phyloP scores from a whole-genome alignment of 2,888 invertebrate genomes.

The Actias luna region DNA sequence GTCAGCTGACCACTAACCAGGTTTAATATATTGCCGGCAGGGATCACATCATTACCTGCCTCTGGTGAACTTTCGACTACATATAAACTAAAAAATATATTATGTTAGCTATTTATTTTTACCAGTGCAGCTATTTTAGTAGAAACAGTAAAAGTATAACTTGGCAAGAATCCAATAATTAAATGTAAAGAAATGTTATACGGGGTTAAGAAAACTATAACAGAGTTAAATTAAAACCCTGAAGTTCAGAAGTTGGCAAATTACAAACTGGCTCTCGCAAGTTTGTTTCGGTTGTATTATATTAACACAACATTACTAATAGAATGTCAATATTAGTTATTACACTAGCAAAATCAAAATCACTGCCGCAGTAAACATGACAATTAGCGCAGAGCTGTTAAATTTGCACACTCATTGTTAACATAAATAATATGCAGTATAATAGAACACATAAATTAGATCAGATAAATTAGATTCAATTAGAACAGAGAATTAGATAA shows the following conservation, averaged over 20 bases:
- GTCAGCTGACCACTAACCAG: no score
- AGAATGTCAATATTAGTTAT: constrained; percentile 3
- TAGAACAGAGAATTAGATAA: no score
- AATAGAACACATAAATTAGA: background rate
- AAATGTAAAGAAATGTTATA: background rate
- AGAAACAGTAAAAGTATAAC: background rate
- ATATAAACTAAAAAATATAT: no score
- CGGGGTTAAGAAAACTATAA: background rate
- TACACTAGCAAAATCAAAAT: background rate
- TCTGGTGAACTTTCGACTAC: no score
- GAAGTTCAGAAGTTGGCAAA: background rate
- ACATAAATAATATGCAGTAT: background rate
- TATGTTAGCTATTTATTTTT: no score
- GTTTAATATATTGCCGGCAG: no score
- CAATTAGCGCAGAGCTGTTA: constrained; percentile 2
- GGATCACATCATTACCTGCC: no score
- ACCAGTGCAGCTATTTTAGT: background rate
- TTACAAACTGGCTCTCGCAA: background rate
- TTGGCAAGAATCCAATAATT: background rate
- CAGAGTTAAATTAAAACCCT: background rate
- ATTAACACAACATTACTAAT: background rate
- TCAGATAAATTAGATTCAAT: no score
- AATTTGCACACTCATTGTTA: constrained; percentile 1
- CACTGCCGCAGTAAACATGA: background rate
- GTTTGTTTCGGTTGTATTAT: background rate